Conservation (phyloP, 2,113 vertebrate genomes). For the Cettia cetti region DNA sequence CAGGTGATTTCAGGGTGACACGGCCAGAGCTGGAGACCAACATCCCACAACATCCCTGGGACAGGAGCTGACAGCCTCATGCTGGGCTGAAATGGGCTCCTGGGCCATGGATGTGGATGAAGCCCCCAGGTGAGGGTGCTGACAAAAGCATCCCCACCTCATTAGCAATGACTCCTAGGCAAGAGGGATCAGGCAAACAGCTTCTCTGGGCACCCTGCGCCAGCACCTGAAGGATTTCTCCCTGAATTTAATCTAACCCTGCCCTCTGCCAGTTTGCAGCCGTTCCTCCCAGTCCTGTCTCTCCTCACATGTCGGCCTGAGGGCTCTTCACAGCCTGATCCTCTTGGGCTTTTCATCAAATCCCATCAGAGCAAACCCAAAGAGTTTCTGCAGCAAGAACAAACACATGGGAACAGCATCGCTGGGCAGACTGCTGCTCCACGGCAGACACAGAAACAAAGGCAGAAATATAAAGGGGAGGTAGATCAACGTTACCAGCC, state of each 20-base stretch:
- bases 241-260: background rate
- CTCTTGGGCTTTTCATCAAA: background rate
- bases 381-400: background rate
- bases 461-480: background rate
- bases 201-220: background rate
- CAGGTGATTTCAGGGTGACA: accelerated
- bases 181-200: background rate
- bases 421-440: accelerated
- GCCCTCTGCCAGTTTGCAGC: background rate
- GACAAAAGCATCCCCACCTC: background rate
- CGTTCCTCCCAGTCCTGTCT: background rate
- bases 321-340: background rate
- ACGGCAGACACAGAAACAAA: background rate
- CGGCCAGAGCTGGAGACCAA: background rate
- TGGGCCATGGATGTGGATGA: background rate
- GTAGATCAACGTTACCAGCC: accelerated
- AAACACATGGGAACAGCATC: background rate
- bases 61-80: accelerated
- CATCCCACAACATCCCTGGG: background rate
- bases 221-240: background rate
- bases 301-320: background rate
- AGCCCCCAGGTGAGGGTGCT: background rate
- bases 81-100: background rate
- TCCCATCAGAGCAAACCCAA: background rate
- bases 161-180: background rate